Evolutionary conservation across 2,797 vertebrate species (phyloP), one percentile per base, ranked within the genome.

Genomic region (Toxotes lorentzi): DNA sequence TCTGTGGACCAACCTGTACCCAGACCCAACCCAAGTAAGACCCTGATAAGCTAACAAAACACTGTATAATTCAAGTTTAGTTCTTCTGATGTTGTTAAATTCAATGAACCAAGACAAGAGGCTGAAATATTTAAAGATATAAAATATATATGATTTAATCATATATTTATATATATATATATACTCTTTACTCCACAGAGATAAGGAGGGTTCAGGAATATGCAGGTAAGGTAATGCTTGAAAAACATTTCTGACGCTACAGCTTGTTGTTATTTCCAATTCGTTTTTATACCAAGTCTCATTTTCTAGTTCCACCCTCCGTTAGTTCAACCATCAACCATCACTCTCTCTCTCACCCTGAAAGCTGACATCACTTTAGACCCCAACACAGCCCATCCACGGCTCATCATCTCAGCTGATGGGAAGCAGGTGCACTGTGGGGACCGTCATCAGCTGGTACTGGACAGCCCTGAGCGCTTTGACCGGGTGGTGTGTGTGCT

Each of bases 401-500:
- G 95, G 21, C 95, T 97, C 63, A 58, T 93, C 69, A 83, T 97
- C 77, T 95, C 96, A 0, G 75, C 54, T 4, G 95, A 97, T 43
- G 54, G 77, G 45, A 96, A 95, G 84, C 88, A 92, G 53, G 96
- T 97, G 24, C 63, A 76, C 8, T 94, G 95, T 23, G 88, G 91
- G 0, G 91, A 95, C 0, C 83, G n/a, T 0, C 84, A 94, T 65
- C 95, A 92, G 78, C 0, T 19, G 0, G 50, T 96, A 3, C 89
- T 80, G 0, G 91, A 96, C 82, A 90, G 76, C 41, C 92, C 89
- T 0, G 88, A 94, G 38, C 91, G 96, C 4, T 97, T 97, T 7
- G 92, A 96, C 78, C 93, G 94, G 0, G 92, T 93, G 84, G 96
- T 95, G 5, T 97, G 96, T 62, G 95, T 96, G 3, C 84, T 97